Conservation (phyloP, 2,113 vertebrate species). For the Rhinolophus sinicus region DNA sequence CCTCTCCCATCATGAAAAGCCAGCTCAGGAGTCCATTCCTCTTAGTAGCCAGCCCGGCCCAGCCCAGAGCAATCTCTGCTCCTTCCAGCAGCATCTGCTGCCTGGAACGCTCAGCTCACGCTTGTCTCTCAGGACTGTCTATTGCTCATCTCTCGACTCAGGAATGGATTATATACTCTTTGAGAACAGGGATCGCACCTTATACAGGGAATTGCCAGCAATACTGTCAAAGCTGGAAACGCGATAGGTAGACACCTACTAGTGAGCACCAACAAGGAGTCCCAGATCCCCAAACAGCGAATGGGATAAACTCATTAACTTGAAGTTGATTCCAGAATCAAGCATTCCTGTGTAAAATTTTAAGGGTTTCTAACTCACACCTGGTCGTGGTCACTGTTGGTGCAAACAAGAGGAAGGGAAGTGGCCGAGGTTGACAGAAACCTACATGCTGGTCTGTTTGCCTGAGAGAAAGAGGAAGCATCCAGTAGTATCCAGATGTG, state of each 20-base stretch:
- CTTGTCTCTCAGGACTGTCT: too few species aligned
- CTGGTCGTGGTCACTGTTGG: neutral
- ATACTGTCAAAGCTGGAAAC: neutral
- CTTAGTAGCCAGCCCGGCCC: neutral
- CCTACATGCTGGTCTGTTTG: neutral
- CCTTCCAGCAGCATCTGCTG: neutral
- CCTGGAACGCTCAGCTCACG: neutral
- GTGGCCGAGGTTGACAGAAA: neutral
- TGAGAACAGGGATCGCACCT: neutral
- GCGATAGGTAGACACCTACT: rapidly evolving
- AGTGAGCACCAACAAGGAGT: neutral
- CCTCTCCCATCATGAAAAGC: rapidly evolving
- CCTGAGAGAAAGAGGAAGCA: neutral
- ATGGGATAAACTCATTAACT: neutral
- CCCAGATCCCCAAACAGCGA: neutral
- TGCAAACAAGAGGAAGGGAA: neutral
- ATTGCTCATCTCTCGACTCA: rapidly evolving
- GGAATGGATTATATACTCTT: too few species aligned
- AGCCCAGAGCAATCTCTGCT: too few species aligned
- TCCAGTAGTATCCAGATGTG: neutral
- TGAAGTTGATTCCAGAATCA: neutral
- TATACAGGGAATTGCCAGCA: too few species aligned
- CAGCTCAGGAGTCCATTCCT: too few species aligned
- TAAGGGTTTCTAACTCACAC: neutral
- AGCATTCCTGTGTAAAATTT: rapidly evolving